Base-by-base conservation (phyloP, 2,888 invertebrate species). In the Pristionchus entomophagus region DNA sequence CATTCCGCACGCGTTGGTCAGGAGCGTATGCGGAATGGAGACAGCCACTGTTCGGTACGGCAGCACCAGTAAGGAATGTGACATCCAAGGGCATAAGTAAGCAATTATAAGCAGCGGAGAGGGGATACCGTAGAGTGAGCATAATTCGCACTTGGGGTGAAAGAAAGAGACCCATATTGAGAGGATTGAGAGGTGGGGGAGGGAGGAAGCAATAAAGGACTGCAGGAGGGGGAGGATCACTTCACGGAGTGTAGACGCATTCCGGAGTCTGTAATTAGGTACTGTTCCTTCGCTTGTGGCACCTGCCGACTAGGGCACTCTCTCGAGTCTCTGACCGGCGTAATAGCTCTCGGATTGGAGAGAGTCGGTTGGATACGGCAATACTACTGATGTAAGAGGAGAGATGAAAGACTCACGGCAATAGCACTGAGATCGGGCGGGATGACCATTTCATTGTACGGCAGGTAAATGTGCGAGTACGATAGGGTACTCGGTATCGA, bases 381-480 rank as follows among this genome's bases (percentile, higher is more conserved):
- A n/a, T n/a, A n/a, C n/a, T n/a, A n/a, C n/a, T n/a, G n/a, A n/a
- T n/a, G n/a, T n/a, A 45, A 45, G 14, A 45, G 45, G 45, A 45
- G 45, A 45, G 45, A 45, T 45, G 45, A 45, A 45, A 45, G 45
- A 89, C 89, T 88, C 86, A 93, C 93, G 69, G 90, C 84, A 53
- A 89, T 88, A 38, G 89, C 90, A 5, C 88, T 87, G 38, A 93
- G 89, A 89, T 93, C 93, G 5, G 93, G 92, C 10, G 93, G 91
- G 19, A 92, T 88, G 51, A 89, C 89, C 87, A 93, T 88, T 56
- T 93, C 93, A 56, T 91, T 91, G 69, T 91, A 91, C 4, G 93
- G 93, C 2, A 92, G 84, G 86, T 92, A 93, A 41, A 93, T 88
- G 85, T 93, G 92, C 12, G 93, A 88, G 84, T 92, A 91, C 0